Conservation (phyloP, 2,797 vertebrate species). For the Manis pentadactyla region DNA sequence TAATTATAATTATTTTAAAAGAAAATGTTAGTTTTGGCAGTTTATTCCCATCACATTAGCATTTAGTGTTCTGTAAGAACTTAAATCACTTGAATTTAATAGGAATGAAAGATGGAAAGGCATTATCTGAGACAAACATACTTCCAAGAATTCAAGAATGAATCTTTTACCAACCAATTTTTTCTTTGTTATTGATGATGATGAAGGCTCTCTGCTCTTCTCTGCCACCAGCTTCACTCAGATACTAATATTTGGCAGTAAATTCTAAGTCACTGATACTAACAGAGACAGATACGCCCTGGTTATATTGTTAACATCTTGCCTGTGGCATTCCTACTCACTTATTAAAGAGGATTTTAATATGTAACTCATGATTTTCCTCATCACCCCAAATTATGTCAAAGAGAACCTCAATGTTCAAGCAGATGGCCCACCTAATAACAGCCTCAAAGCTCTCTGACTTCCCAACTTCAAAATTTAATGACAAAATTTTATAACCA, state of each 20-base stretch:
- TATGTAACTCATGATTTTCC: neutral
- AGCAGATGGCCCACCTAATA: neutral
- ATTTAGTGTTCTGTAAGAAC: neutral
- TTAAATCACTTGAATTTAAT: neutral
- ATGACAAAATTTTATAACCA: neutral
- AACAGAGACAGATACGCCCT: neutral
- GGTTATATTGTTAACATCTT: neutral
- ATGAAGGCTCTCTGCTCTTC: neutral
- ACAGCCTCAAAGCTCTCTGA: neutral
- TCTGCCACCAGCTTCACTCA: neutral
- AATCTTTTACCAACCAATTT: neutral
- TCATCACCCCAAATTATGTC: neutral
- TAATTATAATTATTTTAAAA: no score
- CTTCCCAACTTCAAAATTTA: neutral
- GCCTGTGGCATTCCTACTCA: neutral
- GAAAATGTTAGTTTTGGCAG: neutral
- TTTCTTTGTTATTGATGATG: neutral
- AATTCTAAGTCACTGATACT: neutral
- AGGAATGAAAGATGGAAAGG: neutral
- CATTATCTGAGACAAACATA: neutral
- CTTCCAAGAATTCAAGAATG: neutral
- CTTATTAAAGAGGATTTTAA: neutral
- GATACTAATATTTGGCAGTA: neutral
- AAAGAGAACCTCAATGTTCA: neutral
- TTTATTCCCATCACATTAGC: neutral